Percentiles rank a stretch among this genome's conserved stretches.
phyloP scores from a whole-genome alignment of 2,113 vertebrate genomes.

The Podarcis muralis region DNA sequence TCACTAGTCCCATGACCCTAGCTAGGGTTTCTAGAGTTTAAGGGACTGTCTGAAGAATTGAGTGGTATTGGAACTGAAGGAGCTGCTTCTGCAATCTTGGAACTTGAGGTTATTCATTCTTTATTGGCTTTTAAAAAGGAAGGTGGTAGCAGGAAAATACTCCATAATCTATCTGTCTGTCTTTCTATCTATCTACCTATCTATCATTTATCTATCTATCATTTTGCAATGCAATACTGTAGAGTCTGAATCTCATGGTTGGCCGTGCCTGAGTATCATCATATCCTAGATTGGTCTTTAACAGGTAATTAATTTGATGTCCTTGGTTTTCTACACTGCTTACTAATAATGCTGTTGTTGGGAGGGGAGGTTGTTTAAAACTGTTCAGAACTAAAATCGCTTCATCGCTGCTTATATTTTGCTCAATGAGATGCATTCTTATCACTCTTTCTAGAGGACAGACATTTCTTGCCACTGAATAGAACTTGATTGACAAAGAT shows the following conservation, averaged over 20 bases:
- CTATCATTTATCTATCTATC: too few species aligned
- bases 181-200: too few species aligned
- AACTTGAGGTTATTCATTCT: not conserved
- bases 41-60: not conserved
- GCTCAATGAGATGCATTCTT: not conserved
- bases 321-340: not conserved
- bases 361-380: not conserved
- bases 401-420: not conserved
- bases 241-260: not conserved
- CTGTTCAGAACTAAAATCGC: constrained; percentile 4
- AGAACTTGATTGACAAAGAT: constrained; percentile 20
- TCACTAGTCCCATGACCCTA: not conserved
- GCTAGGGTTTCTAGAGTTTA: not conserved
- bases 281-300: not conserved
- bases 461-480: not conserved
- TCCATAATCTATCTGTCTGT: not conserved
- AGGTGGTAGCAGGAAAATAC: not conserved
- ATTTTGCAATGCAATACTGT: not conserved
- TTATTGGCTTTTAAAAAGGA: not conserved
- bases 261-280: not conserved
- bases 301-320: not conserved
- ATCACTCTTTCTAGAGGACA: not conserved
- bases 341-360: constrained; percentile 4
- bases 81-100: not conserved
- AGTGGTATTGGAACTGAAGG: not conserved